Evolutionary conservation across 2,113 vertebrate genomes (phyloP).

Genomic region (Ammodytes marinus): DNA sequence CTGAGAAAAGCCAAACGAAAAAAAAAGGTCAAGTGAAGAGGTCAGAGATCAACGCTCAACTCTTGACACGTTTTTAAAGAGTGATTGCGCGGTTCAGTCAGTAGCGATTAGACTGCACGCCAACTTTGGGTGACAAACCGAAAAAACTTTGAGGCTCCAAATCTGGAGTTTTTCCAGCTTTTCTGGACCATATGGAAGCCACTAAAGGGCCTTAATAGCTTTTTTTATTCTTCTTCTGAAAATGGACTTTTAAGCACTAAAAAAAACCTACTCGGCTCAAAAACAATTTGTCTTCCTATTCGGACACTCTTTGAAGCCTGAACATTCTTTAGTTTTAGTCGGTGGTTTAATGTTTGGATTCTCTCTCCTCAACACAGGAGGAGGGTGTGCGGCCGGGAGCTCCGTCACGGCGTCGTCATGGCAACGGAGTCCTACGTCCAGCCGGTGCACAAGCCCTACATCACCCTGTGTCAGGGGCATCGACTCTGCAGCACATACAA

Average conservation of each 20-base stretch:
- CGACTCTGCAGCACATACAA: conserved; percentile 95
- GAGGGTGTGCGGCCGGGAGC: conserved; percentile 83
- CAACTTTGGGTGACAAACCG: conserved; percentile 2
- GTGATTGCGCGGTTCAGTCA: conserved; percentile 42
- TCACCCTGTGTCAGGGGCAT: conserved; percentile 90
- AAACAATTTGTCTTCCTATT: no score
- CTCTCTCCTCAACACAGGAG: conserved; percentile 80
- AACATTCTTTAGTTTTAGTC: neutral
- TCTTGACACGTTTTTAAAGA: conserved; percentile 37
- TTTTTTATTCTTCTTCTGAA: no score
- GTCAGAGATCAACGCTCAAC: conserved; percentile 53
- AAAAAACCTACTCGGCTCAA: neutral
- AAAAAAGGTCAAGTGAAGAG: conserved; percentile 51
- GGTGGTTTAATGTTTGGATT: conserved; percentile 13
- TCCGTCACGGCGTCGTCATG: conserved; percentile 46
- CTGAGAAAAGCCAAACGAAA: neutral
- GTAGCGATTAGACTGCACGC: conserved; percentile 19
- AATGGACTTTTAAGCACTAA: neutral
- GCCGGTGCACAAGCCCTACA: conserved; percentile 92
- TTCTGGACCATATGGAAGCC: neutral
- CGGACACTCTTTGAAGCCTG: neutral
- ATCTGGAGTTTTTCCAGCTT: conserved; percentile 30
- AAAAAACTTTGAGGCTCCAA: neutral
- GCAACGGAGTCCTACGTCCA: conserved; percentile 87
- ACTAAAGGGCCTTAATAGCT: neutral